phyloP scores from a whole-genome alignment of 2,797 vertebrate genomes.

The Leptodactylus fallax region DNA sequence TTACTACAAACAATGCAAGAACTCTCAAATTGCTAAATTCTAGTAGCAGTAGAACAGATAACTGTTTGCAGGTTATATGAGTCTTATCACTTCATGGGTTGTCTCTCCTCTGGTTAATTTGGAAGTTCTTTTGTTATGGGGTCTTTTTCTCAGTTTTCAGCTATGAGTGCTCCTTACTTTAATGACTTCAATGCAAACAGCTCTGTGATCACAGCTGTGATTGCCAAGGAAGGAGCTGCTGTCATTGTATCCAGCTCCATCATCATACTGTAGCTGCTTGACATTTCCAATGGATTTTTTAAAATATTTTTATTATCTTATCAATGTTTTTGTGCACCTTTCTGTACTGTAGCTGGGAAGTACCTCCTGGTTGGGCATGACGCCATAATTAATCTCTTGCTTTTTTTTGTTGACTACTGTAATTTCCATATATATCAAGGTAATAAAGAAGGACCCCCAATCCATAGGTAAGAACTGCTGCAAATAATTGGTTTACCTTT shows the following conservation, averaged over 20 bases:
- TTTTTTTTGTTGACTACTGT: background rate
- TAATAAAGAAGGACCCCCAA: background rate
- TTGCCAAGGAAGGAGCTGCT: background rate
- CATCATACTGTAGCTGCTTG: background rate
- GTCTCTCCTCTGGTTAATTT: constrained; percentile 4
- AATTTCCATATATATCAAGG: background rate
- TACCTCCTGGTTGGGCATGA: background rate
- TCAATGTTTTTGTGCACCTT: background rate
- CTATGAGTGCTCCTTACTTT: background rate
- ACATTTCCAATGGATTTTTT: background rate
- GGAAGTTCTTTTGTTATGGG: background rate
- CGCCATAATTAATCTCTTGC: background rate
- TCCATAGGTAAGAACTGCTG: too few species aligned
- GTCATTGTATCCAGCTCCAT: background rate
- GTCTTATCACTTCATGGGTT: background rate
- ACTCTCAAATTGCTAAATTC: background rate
- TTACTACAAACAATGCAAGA: background rate
- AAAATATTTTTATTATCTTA: background rate
- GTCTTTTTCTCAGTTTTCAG: background rate
- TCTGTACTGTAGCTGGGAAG: background rate
- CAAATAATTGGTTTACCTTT: too few species aligned
- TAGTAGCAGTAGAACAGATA: background rate
- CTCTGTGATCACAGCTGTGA: constrained; percentile 8
- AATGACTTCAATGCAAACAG: background rate
- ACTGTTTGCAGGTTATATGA: background rate